phyloP scores from a whole-genome alignment of 2,888 invertebrate species.

The Lepidocyrtoides sp. region DNA sequence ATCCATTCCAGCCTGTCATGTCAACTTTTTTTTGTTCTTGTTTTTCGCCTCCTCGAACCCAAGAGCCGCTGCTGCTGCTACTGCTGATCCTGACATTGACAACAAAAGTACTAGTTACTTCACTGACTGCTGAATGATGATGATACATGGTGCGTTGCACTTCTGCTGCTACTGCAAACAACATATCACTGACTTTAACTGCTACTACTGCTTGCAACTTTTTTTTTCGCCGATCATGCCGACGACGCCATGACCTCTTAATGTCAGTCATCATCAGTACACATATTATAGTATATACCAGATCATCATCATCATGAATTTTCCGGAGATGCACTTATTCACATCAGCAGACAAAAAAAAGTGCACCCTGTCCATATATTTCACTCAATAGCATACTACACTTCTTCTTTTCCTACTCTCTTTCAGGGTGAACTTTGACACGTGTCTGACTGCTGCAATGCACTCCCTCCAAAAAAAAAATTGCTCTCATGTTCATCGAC shows the following conservation, averaged over 20 bases:
- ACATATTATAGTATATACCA: conserved; percentile 35
- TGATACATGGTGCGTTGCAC: conserved; percentile 39
- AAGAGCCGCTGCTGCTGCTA: background rate
- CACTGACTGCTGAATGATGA: conserved; percentile 44
- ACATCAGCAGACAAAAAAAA: background rate
- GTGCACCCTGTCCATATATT: conserved; percentile 44
- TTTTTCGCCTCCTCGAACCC: conserved; percentile 26
- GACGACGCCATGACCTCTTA: conserved; percentile 72
- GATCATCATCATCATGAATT: conserved; percentile 1
- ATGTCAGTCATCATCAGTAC: conserved; percentile 71
- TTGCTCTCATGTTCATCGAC: conserved; percentile 57
- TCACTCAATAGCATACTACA: conserved; percentile 14
- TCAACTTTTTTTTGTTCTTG: conserved; percentile 55
- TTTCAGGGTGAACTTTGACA: conserved; percentile 83
- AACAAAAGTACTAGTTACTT: conserved; percentile 69
- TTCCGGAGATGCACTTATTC: conserved; percentile 27
- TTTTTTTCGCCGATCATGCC: conserved; percentile 23
- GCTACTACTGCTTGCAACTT: conserved; percentile 55
- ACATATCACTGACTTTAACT: conserved; percentile 35
- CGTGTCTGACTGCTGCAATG: conserved; percentile 77
- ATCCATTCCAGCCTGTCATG: conserved; percentile 65
- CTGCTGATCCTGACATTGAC: conserved; percentile 69
- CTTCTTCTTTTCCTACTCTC: background rate
- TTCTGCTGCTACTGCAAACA: conserved; percentile 12
- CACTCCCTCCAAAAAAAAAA: conserved; percentile 28